These are phyloP conservation scores for Platycheirus albimanus DNA, from an alignment of 2,888 invertebrate species.

Conservation along the genomic window DNA sequence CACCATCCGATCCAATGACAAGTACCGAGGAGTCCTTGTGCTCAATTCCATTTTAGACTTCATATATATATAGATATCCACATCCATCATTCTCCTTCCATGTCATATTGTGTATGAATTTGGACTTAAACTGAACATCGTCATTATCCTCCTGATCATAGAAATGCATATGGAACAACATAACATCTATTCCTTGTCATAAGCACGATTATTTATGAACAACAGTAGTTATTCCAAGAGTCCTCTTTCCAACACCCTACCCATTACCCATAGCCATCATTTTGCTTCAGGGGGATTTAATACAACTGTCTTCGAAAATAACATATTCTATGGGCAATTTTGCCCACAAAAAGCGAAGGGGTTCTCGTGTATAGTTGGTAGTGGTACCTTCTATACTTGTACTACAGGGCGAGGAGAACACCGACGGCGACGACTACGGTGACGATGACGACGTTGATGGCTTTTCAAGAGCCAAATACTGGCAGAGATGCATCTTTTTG, in stretches of 20 bases:
- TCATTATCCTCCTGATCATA: slow-evolving; percentile 68
- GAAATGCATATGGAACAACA: slow-evolving; percentile 62
- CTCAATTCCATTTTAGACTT: slow-evolving; percentile 63
- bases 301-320: slow-evolving; percentile 50
- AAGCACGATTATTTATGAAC: slow-evolving; percentile 71
- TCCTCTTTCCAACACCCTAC: slow-evolving; percentile 13
- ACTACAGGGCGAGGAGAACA: slow-evolving; percentile 15
- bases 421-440: neutral
- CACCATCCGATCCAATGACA: slow-evolving; percentile 43
- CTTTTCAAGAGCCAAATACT: slow-evolving; percentile 61
- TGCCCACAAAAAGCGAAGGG: neutral
- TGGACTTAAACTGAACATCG: slow-evolving; percentile 70
- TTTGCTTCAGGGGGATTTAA: slow-evolving; percentile 15
- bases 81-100: slow-evolving; percentile 69
- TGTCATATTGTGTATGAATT: slow-evolving; percentile 68
- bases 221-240: slow-evolving; percentile 59
- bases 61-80: slow-evolving; percentile 61
- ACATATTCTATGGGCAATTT: slow-evolving; percentile 58
- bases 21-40: slow-evolving; percentile 50
- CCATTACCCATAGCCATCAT: too few species aligned
- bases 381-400: neutral
- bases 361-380: neutral
- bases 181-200: slow-evolving; percentile 70
- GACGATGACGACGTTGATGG: slow-evolving; percentile 32
- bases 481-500: slow-evolving; percentile 53